These are phyloP conservation scores for Nephila pilipes DNA, from an alignment of 1,140 invertebrate species.

Conservation along the genomic window DNA sequence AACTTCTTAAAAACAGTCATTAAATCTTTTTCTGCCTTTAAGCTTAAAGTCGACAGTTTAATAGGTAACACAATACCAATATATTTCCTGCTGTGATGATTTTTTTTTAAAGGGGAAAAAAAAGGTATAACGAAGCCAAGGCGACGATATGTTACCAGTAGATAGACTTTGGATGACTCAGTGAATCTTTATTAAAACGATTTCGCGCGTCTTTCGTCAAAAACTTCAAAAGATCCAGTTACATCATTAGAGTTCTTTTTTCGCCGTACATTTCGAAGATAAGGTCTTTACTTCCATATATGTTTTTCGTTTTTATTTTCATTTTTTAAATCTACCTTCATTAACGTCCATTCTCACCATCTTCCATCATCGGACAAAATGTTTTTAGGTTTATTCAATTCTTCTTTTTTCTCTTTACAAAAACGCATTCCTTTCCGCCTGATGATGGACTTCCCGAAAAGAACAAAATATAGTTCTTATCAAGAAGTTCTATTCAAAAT, in stretches of 20 bases:
- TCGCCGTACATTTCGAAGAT: not conserved
- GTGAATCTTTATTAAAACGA: slow-evolving; percentile 65
- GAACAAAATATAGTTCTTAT: not conserved
- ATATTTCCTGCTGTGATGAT: not conserved
- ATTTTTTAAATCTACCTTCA: not conserved
- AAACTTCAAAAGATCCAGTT: slow-evolving; percentile 40
- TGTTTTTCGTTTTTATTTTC: not conserved
- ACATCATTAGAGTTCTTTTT: slow-evolving; percentile 52
- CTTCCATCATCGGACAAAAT: not conserved
- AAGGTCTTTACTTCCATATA: not conserved
- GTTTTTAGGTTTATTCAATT: not conserved
- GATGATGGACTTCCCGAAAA: not conserved
- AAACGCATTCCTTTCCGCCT: not conserved
- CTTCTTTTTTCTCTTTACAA: not conserved
- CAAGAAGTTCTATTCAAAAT: not conserved
- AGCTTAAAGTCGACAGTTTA: slow-evolving; percentile 52
- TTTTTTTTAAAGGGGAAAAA: not conserved
- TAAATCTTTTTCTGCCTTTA: slow-evolving; percentile 52
- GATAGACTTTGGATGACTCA: not conserved
- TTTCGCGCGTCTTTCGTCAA: slow-evolving; percentile 61
- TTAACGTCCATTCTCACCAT: not conserved
- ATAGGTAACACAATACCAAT: slow-evolving; percentile 53
- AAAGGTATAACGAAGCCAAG: not conserved
- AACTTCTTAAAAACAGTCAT: slow-evolving; percentile 46
- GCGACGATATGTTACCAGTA: not conserved